Evolutionary conservation across 2,113 vertebrate genomes (phyloP), one percentile per base, ranked within the genome.

Genomic region (Amblyopsis rosae): DNA sequence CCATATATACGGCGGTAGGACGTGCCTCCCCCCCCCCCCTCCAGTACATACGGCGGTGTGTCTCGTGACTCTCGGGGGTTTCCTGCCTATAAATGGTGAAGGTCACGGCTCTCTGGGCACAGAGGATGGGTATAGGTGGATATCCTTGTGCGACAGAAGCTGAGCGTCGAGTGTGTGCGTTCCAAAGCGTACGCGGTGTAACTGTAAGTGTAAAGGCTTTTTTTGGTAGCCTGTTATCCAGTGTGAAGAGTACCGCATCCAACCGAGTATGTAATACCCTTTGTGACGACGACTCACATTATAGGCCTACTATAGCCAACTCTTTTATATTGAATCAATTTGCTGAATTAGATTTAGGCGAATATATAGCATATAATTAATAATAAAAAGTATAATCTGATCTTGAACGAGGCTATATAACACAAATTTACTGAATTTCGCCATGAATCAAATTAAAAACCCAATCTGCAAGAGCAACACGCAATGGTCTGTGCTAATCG

Each of bases 51-150:
- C 7, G 35, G 35, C 35, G 35, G 35, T 41, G 89, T 19, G 19
- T 19, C 19, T 91, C 86, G 87, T 80, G 76, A 84, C 76, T 87
- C 81, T 84, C 68, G 77, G 83, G 85, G 85, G 81, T 89, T 91
- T 86, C 89, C 89, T 88, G 84, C 88, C 78, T 78, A 83, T 89
- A 86, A 85, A 89, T 83, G 67, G 85, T 85, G 82, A 86, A 86
- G 87, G 85, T 88, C 87, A 82, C 70, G 83, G 73, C 80, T 81
- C 59, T 77, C 65, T 81, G 71, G 80, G 76, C 75, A 78, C 68
- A 64, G 47, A 55, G 71, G 74, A 83, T 79, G 80, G 81, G 35
- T 41, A 84, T 60, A 83, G 84, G 78, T 77, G 61, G 76, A 77
- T 41, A 41, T 41, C 35, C 35, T 5, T 8, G 35, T 41, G 35